These are phyloP conservation scores for Premnoplex brunnescens DNA, from an alignment of 2,797 vertebrate species.

Conservation along the genomic window DNA sequence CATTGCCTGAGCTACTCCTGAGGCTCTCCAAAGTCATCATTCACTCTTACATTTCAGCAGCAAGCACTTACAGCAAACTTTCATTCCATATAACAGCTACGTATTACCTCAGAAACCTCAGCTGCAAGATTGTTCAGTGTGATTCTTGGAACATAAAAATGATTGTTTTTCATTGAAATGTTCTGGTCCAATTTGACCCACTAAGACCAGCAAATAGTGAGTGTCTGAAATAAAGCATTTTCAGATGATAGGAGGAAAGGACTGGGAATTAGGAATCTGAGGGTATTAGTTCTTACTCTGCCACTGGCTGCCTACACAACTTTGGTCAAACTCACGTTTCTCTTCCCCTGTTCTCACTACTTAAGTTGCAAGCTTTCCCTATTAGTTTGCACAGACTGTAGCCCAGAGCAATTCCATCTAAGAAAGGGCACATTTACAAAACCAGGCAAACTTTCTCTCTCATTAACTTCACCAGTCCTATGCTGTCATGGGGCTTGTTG, in stretches of 20 bases:
- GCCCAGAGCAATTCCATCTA: not conserved
- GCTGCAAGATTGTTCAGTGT: not conserved
- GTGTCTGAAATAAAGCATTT: conserved; percentile 47
- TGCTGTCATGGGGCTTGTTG: not conserved
- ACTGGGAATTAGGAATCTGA: not conserved
- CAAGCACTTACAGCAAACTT: conserved; percentile 56
- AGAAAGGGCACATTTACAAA: conserved; percentile 14
- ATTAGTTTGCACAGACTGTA: not conserved
- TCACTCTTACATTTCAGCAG: conserved; percentile 58
- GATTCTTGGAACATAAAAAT: conserved; percentile 62
- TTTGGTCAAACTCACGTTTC: not conserved
- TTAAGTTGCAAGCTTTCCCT: not conserved
- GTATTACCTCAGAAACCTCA: conserved; percentile 21
- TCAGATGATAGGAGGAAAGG: conserved; percentile 28
- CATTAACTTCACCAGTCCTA: not conserved
- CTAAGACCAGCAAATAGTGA: conserved; percentile 12
- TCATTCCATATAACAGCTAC: conserved; percentile 35
- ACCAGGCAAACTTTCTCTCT: not conserved
- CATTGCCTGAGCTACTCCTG: conserved; percentile 43
- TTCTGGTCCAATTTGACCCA: conserved; percentile 55
- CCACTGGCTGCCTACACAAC: not conserved
- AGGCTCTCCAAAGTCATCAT: conserved; percentile 61
- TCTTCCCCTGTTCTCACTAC: not conserved
- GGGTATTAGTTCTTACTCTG: not conserved
- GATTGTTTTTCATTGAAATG: conserved; percentile 62